Base-by-base conservation (phyloP, 2,797 vertebrate genomes). In the Limosa lapponica region DNA sequence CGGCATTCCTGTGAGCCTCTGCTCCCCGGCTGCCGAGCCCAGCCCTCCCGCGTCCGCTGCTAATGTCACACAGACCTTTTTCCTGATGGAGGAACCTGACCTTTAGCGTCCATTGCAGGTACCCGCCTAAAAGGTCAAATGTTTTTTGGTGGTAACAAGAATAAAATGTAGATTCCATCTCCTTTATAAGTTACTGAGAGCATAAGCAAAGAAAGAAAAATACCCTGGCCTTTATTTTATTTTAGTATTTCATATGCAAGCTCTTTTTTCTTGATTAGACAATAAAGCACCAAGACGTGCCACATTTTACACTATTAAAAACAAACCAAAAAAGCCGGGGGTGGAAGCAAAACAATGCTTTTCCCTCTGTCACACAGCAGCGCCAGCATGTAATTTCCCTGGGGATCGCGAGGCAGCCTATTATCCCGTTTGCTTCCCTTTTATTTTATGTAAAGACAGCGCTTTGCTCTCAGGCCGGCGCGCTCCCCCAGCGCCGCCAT, bases 121-220 rank as follows among this genome's bases (percentile, higher is more conserved):
- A 90, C 37, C 3, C 0, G 57, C 36, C 89, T 92, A 67, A 89
- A 82, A 77, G 85, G 77, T 70, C 51, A 73, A 87, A 77, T 12
- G 39, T 19, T 95, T 90, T 90, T 69, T 67, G 25, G 39, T 8
- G 30, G 67, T 90, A 96, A 82, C 82, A 66, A 95, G 86, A 52
- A 84, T 25, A 70, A 92, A 87, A 84, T 12, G 59, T 52, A 75
- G 67, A 85, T 77, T 59, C 48, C 11, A 10, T 16, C 84, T 85
- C 59, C 41, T 74, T 16, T 54, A 75, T 57, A 89, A 79, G 44
- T 84, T 90, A 80, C 67, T 13, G 37, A 57, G 32, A 2, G 2
- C 59, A 41, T 36, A 82, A 64, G 66, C 58, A 89, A 58, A 81
- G 66, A 89, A 85, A 89, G 73, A 96, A 80, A 93, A 93, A 94